These are phyloP conservation scores for Actinernus sp. DNA, from an alignment of 92 coral and sea anemone genomes.

Conservation along the genomic window DNA sequence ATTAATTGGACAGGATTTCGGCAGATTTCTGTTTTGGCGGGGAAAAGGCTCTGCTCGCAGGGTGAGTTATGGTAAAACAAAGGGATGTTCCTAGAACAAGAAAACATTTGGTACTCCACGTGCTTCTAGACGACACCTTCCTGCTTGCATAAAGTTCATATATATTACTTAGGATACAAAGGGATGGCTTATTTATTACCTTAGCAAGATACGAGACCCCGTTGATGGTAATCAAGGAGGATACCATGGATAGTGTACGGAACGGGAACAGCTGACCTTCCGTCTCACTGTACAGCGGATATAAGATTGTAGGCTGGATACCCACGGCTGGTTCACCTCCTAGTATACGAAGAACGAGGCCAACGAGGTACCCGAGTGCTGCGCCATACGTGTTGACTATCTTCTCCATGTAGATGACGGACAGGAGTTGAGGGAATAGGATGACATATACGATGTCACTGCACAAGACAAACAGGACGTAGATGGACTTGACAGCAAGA, in stretches of 20 bases:
- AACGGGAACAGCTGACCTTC: slow-evolving; percentile 91
- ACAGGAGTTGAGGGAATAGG: slow-evolving; percentile 92
- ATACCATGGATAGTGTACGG: slow-evolving; percentile 89
- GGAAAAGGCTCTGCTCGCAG: too few relatives aligned
- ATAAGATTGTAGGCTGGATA: slow-evolving; percentile 69
- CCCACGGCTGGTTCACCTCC: slow-evolving; percentile 84
- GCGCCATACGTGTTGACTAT: slow-evolving; percentile 89
- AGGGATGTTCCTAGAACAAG: too few relatives aligned
- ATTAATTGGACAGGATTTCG: too few relatives aligned
- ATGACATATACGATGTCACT: slow-evolving; percentile 93
- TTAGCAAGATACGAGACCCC: slow-evolving; percentile 70
- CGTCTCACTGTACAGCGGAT: slow-evolving; percentile 74
- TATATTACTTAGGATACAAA: too few relatives aligned
- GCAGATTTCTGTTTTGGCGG: too few relatives aligned
- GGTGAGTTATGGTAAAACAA: too few relatives aligned
- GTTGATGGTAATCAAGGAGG: slow-evolving; percentile 66
- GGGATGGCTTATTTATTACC: too few relatives aligned
- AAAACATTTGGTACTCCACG: too few relatives aligned
- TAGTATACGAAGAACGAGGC: slow-evolving; percentile 73
- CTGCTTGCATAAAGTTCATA: too few relatives aligned
- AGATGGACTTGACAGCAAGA: slow-evolving; percentile 80
- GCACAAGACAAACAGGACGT: slow-evolving; percentile 85
- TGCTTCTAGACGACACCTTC: too few relatives aligned
- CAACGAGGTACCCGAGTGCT: slow-evolving; percentile 73
- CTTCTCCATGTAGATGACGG: slow-evolving; percentile 68